Evolutionary conservation across 2,797 vertebrate species (phyloP).

Genomic region (Acestrorhynchus altus): DNA sequence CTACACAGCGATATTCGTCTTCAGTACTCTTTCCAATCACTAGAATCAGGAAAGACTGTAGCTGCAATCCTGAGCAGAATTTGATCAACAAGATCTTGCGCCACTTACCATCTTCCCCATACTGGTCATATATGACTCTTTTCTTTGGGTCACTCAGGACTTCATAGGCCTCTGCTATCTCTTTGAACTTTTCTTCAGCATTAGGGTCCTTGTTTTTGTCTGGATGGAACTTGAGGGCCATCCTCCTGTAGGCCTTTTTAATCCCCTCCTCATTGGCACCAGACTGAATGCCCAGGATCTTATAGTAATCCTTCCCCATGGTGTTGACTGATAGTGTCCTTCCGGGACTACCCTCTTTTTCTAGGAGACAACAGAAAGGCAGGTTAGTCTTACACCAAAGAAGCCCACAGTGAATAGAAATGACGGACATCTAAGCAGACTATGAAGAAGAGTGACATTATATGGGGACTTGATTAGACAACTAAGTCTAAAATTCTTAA

Average conservation of each 20-base stretch:
- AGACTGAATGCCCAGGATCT: slow-evolving; percentile 91
- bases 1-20: too few species aligned
- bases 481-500: too few species aligned
- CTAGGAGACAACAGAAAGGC: slow-evolving; percentile 35
- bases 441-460: neutral
- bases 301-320: slow-evolving; percentile 99
- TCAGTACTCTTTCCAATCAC: too few species aligned
- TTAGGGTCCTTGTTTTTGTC: slow-evolving; percentile 98
- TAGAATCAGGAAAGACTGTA: too few species aligned
- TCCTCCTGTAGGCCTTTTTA: slow-evolving; percentile 96
- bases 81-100: neutral
- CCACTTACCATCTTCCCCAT: slow-evolving; percentile 96
- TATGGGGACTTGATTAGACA: neutral
- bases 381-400: slow-evolving; percentile 32
- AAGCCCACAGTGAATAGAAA: neutral
- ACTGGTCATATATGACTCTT: slow-evolving; percentile 93
- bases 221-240: slow-evolving; percentile 96
- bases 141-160: slow-evolving; percentile 99
- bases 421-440: neutral
- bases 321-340: slow-evolving; percentile 67
- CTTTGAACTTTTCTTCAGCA: slow-evolving; percentile 97
- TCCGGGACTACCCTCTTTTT: slow-evolving; percentile 57
- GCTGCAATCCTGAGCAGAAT: too few species aligned
- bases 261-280: slow-evolving; percentile 96
- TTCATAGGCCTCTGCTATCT: slow-evolving; percentile 96